A percentile compares a stretch with the other conserved stretches of the same genome.
These are phyloP conservation scores for Osmerus mordax DNA, from an alignment of 2,113 vertebrate species.

Conservation along the genomic window DNA sequence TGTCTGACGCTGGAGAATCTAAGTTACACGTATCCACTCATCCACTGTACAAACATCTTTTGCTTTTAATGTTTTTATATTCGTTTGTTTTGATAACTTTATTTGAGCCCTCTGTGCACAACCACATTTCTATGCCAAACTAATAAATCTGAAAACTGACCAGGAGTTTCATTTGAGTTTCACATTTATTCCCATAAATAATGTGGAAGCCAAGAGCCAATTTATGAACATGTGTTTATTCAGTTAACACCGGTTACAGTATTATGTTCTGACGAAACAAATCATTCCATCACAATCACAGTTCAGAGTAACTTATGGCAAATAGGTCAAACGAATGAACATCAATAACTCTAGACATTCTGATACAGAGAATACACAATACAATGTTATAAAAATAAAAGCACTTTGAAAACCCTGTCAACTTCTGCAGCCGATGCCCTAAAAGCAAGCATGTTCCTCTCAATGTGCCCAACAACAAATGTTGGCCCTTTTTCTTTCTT, in stretches of 20 bases:
- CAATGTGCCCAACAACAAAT: constrained; percentile 21
- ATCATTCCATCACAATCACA: constrained; percentile 55
- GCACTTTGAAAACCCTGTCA: constrained; percentile 64
- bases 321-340: constrained; percentile 51
- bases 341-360: constrained; percentile 45
- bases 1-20: background rate
- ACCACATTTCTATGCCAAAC: constrained; percentile 30
- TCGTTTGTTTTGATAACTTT: constrained; percentile 40
- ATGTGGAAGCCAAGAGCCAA: background rate
- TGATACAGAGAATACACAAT: constrained; percentile 60
- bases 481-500: constrained; percentile 9
- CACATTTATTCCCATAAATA: background rate
- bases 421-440: constrained; percentile 16
- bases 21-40: background rate
- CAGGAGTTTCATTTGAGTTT: background rate
- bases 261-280: constrained; percentile 52
- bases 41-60: constrained; percentile 20
- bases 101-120: constrained; percentile 9
- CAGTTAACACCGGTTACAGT: constrained; percentile 43
- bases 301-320: constrained; percentile 34
- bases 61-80: constrained; percentile 48
- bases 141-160: background rate
- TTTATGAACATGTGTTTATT: constrained; percentile 51
- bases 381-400: constrained; percentile 65
- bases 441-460: constrained; percentile 9